A percentile compares a stretch with the other conserved stretches of the same genome.
Conservation (phyloP, 2,113 vertebrate species). For the Mobula hypostoma region DNA sequence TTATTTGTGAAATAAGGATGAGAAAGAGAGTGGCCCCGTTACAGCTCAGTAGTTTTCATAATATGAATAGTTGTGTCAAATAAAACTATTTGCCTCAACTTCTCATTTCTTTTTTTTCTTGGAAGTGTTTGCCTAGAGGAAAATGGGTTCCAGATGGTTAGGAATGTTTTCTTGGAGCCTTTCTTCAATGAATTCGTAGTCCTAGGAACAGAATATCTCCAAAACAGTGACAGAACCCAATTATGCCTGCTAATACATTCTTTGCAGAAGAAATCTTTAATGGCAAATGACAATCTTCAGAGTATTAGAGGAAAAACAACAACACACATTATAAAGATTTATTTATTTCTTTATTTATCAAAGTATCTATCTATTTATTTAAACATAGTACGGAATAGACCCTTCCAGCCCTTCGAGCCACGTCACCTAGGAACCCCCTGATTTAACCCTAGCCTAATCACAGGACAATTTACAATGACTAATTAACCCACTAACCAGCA, state of each 20-base stretch:
- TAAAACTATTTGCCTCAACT: background rate
- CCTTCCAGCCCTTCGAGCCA: no score
- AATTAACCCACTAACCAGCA: no score
- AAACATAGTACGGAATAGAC: no score
- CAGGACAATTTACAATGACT: no score
- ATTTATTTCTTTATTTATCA: background rate
- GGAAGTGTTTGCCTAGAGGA: background rate
- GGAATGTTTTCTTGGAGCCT: background rate
- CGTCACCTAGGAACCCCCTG: no score
- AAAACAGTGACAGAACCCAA: background rate
- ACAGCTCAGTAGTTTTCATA: background rate
- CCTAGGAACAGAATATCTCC: background rate
- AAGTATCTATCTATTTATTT: no score
- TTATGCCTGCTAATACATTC: background rate
- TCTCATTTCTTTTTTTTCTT: background rate
- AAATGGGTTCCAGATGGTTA: constrained; percentile 12
- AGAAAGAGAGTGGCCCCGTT: background rate
- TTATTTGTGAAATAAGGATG: background rate
- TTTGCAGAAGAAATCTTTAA: background rate
- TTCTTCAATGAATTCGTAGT: background rate
- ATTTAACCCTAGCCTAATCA: no score
- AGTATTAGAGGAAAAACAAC: background rate
- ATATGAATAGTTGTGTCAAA: background rate
- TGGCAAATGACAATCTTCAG: background rate
- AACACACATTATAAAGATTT: background rate